Conservation (phyloP, 2,797 vertebrate genomes). For the Chloroceryle inda region DNA sequence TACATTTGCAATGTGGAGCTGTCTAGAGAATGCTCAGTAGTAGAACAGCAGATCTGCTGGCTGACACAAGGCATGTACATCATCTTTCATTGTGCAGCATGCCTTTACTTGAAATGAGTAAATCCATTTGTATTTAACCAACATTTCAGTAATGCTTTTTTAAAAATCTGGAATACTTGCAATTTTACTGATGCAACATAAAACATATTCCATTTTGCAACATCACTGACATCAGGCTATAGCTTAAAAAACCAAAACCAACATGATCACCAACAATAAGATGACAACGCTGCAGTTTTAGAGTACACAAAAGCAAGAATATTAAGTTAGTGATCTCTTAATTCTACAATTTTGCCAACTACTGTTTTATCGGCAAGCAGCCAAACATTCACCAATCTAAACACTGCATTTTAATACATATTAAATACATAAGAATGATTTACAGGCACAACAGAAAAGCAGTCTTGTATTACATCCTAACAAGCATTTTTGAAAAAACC, state of each 20-base stretch:
- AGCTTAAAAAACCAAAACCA: neutral
- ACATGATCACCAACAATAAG: neutral
- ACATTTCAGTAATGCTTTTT: neutral
- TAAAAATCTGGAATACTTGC: neutral
- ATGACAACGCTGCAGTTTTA: neutral
- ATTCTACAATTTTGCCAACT: neutral
- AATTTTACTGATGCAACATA: neutral
- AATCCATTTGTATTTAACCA: neutral
- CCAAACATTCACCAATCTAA: neutral
- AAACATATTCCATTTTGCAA: neutral
- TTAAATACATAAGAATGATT: neutral
- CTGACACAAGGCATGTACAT: neutral
- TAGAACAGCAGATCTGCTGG: neutral
- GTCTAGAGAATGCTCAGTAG: neutral
- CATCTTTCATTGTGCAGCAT: neutral
- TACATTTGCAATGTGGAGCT: neutral
- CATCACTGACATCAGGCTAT: rapidly evolving
- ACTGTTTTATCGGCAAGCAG: neutral
- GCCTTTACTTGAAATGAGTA: neutral
- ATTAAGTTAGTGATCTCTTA: neutral
- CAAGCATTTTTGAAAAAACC: rapidly evolving
- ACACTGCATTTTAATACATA: neutral
- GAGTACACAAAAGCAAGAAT: neutral
- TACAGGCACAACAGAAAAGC: neutral
- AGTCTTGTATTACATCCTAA: neutral